Base-by-base conservation (phyloP, 2,113 vertebrate species). In the Pimephales promelas region DNA sequence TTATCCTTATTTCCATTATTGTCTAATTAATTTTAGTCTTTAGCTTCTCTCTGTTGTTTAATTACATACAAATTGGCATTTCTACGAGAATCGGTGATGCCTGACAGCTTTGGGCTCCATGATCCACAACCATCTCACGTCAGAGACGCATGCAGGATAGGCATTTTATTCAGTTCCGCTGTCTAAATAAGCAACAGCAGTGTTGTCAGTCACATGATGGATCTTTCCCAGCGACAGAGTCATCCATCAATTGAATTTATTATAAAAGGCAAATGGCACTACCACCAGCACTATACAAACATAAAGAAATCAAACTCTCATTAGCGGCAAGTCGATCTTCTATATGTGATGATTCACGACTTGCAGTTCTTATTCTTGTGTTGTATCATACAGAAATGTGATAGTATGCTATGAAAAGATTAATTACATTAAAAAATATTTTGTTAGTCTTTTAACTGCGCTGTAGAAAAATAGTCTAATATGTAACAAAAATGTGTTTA, bases 231-330 rank as follows among this genome's bases (percentile, higher is more conserved):
- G 66, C 36, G 47, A 83, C 71, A 74, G 40, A 24, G 36, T 75
- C 54, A 83, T 83, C 81, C 71, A 62, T 83, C 71, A 73, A 4
- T 14, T 47, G 24, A 62, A 43, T 79, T 62, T 78, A 59, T 59
- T 59, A 61, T 59, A 47, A 61, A 79, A 57, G 52, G 11, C 76
- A 62, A 28, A 34, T 2, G 8, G 14, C 49, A 70, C 45, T 57
- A 10, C 10, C 68, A 10, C 10, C 68, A 72, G 66, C 43, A 10
- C 22, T 59, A 68, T 59, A 72, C 5, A 59, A 59, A 57, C 64
- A 71, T 36, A 70, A 54, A 66, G 31, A 71, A 73, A 72, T 82
- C 80, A 82, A 59, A 72, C n/a, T 59, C 80, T 43, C 49, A 72
- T 82, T 52, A 72, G 66, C 31, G n/a, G 68, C 26, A 71, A 43